phyloP scores from a whole-genome alignment of 2,113 vertebrate genomes.

The Pyxicephalus adspersus region DNA sequence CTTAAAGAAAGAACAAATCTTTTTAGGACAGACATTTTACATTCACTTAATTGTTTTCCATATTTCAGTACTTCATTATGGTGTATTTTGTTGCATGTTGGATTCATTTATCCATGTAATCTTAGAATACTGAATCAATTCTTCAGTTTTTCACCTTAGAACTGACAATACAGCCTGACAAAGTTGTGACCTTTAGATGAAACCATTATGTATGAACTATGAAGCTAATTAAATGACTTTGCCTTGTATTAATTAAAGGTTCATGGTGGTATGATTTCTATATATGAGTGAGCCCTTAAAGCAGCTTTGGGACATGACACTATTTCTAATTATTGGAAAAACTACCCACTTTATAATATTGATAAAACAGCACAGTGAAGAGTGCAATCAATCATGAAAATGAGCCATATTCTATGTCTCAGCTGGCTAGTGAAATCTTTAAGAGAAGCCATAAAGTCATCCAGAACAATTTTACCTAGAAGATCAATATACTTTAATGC shows the following conservation, averaged over 20 bases:
- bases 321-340: conserved; percentile 17
- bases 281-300: conserved; percentile 1
- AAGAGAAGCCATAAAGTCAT: not conserved
- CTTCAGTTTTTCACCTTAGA: not conserved
- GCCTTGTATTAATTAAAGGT: conserved; percentile 16
- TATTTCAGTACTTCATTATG: too few relatives aligned
- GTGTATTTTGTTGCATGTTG: too few relatives aligned
- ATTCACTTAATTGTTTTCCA: too few relatives aligned
- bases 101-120: too few relatives aligned
- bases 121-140: too few relatives aligned
- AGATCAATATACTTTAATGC: conserved; percentile 33
- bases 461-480: not conserved
- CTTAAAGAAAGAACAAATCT: too few relatives aligned
- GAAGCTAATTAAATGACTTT: conserved; percentile 2
- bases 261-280: not conserved
- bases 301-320: not conserved
- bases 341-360: not conserved
- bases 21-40: too few relatives aligned
- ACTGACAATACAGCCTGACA: conserved; percentile 1
- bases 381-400: conserved; percentile 28
- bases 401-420: not conserved
- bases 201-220: not conserved
- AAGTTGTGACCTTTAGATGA: not conserved
- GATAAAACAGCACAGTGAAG: not conserved
- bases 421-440: not conserved